These are phyloP conservation scores for Dendrocincla tyrannina DNA, from an alignment of 2,797 vertebrate genomes.

Conservation along the genomic window DNA sequence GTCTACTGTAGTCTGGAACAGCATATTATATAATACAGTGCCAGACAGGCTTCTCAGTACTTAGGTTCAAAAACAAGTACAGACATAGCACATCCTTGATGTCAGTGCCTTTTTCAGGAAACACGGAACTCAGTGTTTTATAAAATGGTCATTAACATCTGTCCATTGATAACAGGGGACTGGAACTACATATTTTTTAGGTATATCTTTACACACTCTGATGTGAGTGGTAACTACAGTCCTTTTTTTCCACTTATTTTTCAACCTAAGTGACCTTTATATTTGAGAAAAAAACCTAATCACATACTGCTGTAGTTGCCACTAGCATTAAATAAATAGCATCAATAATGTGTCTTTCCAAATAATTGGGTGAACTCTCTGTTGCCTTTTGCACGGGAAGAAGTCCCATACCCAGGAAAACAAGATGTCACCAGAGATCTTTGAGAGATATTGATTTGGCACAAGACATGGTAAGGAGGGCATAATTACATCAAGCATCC, in stretches of 20 bases:
- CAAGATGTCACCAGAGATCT: not conserved
- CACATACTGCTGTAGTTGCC: not conserved
- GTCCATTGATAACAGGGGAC: not conserved
- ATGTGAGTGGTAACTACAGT: not conserved
- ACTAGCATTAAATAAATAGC: not conserved
- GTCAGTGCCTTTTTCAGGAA: not conserved
- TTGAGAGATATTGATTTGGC: not conserved
- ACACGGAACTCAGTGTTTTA: not conserved
- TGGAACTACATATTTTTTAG: not conserved
- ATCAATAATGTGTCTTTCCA: not conserved
- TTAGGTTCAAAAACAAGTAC: not conserved
- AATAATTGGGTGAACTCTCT: not conserved
- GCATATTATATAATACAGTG: not conserved
- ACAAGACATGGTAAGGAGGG: not conserved
- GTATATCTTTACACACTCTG: not conserved
- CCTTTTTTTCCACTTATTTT: not conserved
- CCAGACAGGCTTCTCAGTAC: slow-evolving; percentile 19
- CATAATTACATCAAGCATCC: not conserved
- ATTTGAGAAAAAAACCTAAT: not conserved
- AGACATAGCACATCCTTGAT: not conserved
- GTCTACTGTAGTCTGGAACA: not conserved
- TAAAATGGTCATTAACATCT: not conserved
- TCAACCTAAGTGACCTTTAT: not conserved
- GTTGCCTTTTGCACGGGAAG: not conserved
- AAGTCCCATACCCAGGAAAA: not conserved